Percentiles rank a stretch among this genome's conserved stretches.
Conservation (phyloP, 1,140 invertebrate genomes). For the Condylostylus longicornis region DNA sequence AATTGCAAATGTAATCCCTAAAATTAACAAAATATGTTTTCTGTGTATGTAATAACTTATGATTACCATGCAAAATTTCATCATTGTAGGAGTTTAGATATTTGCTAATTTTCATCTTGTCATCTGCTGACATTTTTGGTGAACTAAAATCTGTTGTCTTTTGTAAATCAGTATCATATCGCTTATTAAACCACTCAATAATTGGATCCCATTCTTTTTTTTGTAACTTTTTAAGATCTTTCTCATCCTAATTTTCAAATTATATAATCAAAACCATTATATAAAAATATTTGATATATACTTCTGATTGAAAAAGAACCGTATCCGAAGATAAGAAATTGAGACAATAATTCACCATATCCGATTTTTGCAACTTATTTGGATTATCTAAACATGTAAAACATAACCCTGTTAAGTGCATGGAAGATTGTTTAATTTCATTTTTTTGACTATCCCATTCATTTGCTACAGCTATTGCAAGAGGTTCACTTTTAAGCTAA, state of each 20-base stretch:
- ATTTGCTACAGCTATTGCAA: conserved; percentile 76
- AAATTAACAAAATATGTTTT: conserved; percentile 14
- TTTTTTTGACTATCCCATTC: conserved; percentile 85
- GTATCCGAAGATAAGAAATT: conserved; percentile 83
- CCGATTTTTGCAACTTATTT: conserved; percentile 54
- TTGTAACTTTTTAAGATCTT: conserved; percentile 62
- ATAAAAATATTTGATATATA: too few relatives aligned
- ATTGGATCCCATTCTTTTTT: conserved; percentile 72
- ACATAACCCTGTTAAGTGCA: conserved; percentile 85
- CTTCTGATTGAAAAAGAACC: conserved; percentile 56
- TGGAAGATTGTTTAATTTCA: conserved; percentile 56
- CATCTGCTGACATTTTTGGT: conserved; percentile 46
- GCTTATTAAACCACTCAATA: conserved; percentile 72
- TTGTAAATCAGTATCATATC: conserved; percentile 55
- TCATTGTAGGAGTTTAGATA: conserved; percentile 66
- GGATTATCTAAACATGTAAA: conserved; percentile 88
- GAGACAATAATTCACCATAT: conserved; percentile 62
- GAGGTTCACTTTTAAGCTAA: conserved; percentile 68
- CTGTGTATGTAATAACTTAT: background rate
- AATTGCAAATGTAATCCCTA: conserved; percentile 71
- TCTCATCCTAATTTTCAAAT: conserved; percentile 40
- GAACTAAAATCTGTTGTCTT: conserved; percentile 52
- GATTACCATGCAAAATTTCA: conserved; percentile 58
- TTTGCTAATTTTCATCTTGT: conserved; percentile 48
- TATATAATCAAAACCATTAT: background rate